Evolutionary conservation across 2,888 invertebrate genomes (phyloP).

Genomic region (Meliscaeva auricollis): DNA sequence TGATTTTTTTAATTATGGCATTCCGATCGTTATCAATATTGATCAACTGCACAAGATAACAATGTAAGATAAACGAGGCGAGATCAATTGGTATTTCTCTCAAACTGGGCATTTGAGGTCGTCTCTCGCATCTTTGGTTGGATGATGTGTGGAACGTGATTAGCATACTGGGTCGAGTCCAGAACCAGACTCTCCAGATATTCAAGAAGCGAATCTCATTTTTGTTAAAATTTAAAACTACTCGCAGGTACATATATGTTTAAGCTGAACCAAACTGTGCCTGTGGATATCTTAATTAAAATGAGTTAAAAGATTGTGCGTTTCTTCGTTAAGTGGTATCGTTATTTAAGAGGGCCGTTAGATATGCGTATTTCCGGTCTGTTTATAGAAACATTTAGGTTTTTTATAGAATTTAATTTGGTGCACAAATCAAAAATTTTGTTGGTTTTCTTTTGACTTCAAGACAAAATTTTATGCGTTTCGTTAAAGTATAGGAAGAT

Average conservation of each 20-base stretch:
- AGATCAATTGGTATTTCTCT: slow-evolving; percentile 53
- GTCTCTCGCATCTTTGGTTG: slow-evolving; percentile 3
- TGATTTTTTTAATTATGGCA: slow-evolving; percentile 75
- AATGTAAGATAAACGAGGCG: slow-evolving; percentile 69
- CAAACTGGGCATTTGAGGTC: slow-evolving; percentile 9
- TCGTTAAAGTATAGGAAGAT: too few species aligned
- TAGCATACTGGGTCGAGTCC: slow-evolving; percentile 57
- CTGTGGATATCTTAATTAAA: slow-evolving; percentile 71
- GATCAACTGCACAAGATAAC: slow-evolving; percentile 69
- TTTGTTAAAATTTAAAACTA: slow-evolving; percentile 14
- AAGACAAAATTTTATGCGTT: too few species aligned
- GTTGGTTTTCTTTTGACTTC: too few species aligned
- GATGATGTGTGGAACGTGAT: slow-evolving; percentile 60
- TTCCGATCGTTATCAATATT: slow-evolving; percentile 70
- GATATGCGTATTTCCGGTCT: slow-evolving; percentile 9
- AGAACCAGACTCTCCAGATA: background rate
- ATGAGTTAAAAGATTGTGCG: slow-evolving; percentile 33
- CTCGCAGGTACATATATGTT: too few species aligned
- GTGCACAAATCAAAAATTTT: too few species aligned
- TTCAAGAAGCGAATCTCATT: slow-evolving; percentile 27
- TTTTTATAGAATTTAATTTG: too few species aligned
- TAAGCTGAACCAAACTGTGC: slow-evolving; percentile 39
- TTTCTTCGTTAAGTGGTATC: slow-evolving; percentile 27
- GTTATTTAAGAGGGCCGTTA: slow-evolving; percentile 11
- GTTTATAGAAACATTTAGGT: background rate